These are phyloP conservation scores for Drosophila picticornis DNA, from an alignment of 2,888 invertebrate species.

Conservation along the genomic window DNA sequence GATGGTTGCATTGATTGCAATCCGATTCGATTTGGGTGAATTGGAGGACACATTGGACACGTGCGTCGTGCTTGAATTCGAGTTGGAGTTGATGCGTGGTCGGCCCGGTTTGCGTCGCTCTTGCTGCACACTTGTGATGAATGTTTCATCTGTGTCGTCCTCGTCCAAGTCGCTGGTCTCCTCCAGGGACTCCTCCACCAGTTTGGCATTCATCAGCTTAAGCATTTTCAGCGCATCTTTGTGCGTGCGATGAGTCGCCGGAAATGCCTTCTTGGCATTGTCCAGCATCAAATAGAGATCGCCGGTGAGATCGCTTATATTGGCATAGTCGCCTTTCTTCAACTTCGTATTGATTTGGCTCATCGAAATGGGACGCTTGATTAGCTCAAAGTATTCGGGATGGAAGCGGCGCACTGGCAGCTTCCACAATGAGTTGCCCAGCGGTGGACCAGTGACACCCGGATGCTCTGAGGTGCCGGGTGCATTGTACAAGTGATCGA, in stretches of 20 bases:
- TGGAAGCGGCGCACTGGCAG: conserved; percentile 96
- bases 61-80: conserved; percentile 61
- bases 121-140: conserved; percentile 48
- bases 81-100: conserved; percentile 80
- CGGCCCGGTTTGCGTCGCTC: conserved; percentile 82
- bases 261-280: conserved; percentile 96
- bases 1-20: conserved; percentile 84
- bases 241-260: conserved; percentile 92
- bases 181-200: conserved; percentile 85
- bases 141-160: conserved; percentile 69
- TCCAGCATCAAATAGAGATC: conserved; percentile 99
- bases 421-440: conserved; percentile 97
- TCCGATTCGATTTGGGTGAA: conserved; percentile 83
- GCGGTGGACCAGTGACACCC: conserved; percentile 88
- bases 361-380: conserved; percentile 97
- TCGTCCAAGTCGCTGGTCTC: conserved; percentile 81
- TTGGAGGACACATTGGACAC: conserved; percentile 57
- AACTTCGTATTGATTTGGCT: conserved; percentile 95
- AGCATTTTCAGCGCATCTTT: conserved; percentile 94
- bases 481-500: conserved; percentile 91
- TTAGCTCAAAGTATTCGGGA: conserved; percentile 99
- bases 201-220: conserved; percentile 92
- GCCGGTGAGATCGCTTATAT: conserved; percentile 94
- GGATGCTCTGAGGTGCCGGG: conserved; percentile 86
- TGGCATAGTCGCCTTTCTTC: conserved; percentile 92